phyloP scores from a whole-genome alignment of 2,113 vertebrate genomes.

The Prinia subflava region DNA sequence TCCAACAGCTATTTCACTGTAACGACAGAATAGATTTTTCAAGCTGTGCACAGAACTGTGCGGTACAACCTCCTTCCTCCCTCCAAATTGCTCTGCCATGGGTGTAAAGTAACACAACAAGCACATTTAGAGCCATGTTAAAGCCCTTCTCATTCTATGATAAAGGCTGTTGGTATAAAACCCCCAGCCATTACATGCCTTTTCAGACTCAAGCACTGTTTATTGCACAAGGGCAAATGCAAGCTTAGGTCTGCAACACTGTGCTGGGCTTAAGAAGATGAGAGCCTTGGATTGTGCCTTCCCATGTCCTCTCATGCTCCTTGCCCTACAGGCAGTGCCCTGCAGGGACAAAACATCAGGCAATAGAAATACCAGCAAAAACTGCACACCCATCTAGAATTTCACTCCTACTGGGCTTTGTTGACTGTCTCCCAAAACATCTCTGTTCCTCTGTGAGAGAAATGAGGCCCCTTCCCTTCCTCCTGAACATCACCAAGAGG shows the following conservation, averaged over 20 bases:
- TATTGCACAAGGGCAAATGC: not conserved
- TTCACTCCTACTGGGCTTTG: not conserved
- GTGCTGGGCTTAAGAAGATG: not conserved
- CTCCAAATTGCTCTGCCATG: not conserved
- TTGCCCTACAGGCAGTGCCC: not conserved
- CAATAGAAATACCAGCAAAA: not conserved
- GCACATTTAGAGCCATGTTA: not conserved
- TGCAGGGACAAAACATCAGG: not conserved
- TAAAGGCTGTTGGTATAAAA: not conserved
- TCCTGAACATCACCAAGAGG: not conserved
- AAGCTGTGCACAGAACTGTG: not conserved
- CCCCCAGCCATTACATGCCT: not conserved
- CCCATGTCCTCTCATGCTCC: not conserved
- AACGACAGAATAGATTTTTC: not conserved
- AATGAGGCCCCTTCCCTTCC: not conserved
- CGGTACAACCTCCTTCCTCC: not conserved
- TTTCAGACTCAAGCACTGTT: not conserved
- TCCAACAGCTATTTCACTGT: not conserved
- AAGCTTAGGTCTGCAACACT: not conserved
- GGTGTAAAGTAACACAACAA: not conserved
- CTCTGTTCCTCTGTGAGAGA: not conserved
- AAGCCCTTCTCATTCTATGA: not conserved
- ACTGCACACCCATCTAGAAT: not conserved
- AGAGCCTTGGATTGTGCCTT: not conserved
- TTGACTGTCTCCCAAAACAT: not conserved